Evolutionary conservation across 2,888 invertebrate species (phyloP).

Genomic region (Pimpla rufipes): DNA sequence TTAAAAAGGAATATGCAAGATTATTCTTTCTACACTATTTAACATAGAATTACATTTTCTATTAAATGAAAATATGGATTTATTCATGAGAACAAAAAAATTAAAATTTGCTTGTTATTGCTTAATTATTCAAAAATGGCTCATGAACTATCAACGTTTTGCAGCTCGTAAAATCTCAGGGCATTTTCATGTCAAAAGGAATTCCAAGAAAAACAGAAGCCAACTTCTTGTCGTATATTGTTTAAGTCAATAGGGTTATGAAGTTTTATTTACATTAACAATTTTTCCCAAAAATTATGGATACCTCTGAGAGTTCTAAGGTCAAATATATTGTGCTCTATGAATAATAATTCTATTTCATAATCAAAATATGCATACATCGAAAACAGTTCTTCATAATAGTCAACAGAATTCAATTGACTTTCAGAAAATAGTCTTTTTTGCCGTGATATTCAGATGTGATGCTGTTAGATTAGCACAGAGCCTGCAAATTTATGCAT

Average conservation of each 20-base stretch:
- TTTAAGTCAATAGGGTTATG: conserved; percentile 10
- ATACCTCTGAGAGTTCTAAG: conserved; percentile 28
- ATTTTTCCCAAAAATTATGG: conserved; percentile 36
- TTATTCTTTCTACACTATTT: no score
- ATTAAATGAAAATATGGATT: background rate
- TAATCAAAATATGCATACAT: background rate
- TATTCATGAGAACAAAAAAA: background rate
- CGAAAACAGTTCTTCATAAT: background rate
- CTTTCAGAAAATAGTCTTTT: no score
- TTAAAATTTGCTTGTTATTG: background rate
- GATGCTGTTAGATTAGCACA: background rate
- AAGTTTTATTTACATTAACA: background rate
- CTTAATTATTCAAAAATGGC: background rate
- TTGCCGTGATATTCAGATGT: no score
- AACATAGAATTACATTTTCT: no score
- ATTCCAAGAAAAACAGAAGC: conserved; percentile 26
- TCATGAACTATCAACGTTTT: background rate
- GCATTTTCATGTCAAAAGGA: background rate
- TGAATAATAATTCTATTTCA: background rate
- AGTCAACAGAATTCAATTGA: no score
- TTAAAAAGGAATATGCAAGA: background rate
- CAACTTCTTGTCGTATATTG: background rate
- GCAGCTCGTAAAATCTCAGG: background rate
- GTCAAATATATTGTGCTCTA: conserved; percentile 22
- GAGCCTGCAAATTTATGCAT: background rate